These are phyloP conservation scores for Gryon sp. DNA, from an alignment of 1,140 invertebrate genomes.

Conservation along the genomic window DNA sequence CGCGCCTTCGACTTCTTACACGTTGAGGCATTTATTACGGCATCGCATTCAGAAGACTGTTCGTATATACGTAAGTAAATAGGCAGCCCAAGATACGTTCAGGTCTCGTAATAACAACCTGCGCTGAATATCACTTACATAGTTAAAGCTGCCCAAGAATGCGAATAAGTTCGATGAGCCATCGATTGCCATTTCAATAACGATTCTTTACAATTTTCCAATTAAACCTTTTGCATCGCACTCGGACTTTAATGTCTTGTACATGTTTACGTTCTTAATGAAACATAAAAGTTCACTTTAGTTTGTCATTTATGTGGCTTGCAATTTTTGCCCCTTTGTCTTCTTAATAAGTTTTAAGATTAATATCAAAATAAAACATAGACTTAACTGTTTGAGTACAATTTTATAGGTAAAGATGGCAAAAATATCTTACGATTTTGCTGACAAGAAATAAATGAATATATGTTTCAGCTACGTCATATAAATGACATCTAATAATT, in stretches of 20 bases:
- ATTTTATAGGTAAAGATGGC: too few relatives aligned
- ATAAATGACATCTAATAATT: too few relatives aligned
- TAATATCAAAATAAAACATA: too few relatives aligned
- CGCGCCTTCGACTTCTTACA: slow-evolving; percentile 37
- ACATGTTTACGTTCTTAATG: slow-evolving; percentile 36
- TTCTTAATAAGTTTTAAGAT: too few relatives aligned
- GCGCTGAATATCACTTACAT: slow-evolving; percentile 45
- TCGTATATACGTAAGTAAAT: slow-evolving; percentile 41
- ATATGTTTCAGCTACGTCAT: too few relatives aligned
- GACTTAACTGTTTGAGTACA: too few relatives aligned
- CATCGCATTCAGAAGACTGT: slow-evolving; percentile 22
- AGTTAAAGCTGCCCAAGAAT: slow-evolving; percentile 30
- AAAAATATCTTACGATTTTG: too few relatives aligned
- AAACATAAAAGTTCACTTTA: too few relatives aligned
- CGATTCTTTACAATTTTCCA: slow-evolving; percentile 55
- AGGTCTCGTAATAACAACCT: slow-evolving; percentile 49
- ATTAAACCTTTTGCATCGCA: slow-evolving; percentile 30
- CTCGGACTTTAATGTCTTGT: slow-evolving; percentile 34
- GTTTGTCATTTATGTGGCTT: too few relatives aligned
- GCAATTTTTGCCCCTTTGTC: too few relatives aligned
- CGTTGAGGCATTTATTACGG: slow-evolving; percentile 43
- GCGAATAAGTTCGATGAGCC: slow-evolving; percentile 50
- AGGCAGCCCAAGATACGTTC: slow-evolving; percentile 13
- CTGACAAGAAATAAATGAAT: too few relatives aligned
- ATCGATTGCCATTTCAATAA: slow-evolving; percentile 43